Evolutionary conservation across 2,113 vertebrate species (phyloP).

Genomic region (Choloepus hoffmanni): DNA sequence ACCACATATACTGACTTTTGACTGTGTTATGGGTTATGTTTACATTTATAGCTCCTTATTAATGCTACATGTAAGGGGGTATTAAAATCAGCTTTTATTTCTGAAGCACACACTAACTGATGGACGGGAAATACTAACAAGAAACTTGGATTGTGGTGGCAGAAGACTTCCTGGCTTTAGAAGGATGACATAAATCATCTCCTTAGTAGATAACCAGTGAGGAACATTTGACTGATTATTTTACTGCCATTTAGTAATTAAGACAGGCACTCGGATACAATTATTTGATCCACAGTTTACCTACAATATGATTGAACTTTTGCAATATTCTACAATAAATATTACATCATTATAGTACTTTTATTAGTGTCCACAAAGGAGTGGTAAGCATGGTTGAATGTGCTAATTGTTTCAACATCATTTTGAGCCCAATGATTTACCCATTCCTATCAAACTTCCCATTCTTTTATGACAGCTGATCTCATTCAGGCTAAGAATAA

Average conservation of each 20-base stretch:
- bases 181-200: constrained; percentile 17
- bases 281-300: not conserved
- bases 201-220: constrained; percentile 25
- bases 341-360: not conserved
- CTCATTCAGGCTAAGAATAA: not conserved
- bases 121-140: not conserved
- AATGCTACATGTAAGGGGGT: not conserved
- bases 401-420: not conserved
- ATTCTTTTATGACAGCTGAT: not conserved
- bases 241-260: not conserved
- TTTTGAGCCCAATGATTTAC: not conserved
- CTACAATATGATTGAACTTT: not conserved
- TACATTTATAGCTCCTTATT: not conserved
- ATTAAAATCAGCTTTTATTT: constrained; percentile 35
- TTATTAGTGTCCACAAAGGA: not conserved
- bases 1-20: not conserved
- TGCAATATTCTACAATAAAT: not conserved
- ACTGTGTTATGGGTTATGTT: not conserved
- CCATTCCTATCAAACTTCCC: not conserved
- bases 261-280: not conserved
- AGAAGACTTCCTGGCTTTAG: constrained; percentile 46
- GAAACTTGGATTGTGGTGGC: not conserved
- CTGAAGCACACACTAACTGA: not conserved
- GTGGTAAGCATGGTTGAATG: not conserved
- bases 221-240: not conserved